A percentile compares a stretch with the other conserved stretches of the same genome.
Conservation (phyloP, 2,888 invertebrate genomes). For the Ypsolopha scabrella region DNA sequence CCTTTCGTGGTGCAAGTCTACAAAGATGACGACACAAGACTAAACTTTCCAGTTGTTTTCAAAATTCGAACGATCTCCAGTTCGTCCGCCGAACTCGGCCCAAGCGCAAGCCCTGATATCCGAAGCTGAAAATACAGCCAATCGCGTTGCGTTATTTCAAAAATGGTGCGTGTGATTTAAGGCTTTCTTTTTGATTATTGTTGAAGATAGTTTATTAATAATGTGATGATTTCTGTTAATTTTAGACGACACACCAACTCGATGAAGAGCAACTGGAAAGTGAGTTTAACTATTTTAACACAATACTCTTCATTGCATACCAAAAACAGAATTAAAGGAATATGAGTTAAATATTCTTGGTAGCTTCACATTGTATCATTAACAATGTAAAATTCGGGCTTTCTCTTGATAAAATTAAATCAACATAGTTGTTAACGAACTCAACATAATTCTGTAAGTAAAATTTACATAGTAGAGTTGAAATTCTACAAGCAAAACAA, state of each 20-base stretch:
- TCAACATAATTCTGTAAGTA: not conserved
- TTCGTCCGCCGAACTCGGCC: constrained; percentile 30
- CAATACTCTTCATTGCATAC: too few relatives aligned
- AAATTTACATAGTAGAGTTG: too few relatives aligned
- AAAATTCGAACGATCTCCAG: constrained; percentile 46
- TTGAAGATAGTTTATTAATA: constrained; percentile 4
- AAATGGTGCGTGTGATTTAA: constrained; percentile 39
- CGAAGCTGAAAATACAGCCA: not conserved
- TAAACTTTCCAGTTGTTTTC: constrained; percentile 12
- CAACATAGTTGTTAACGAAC: not conserved
- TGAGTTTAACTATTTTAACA: constrained; percentile 29
- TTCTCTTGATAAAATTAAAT: not conserved
- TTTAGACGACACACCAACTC: constrained; percentile 37
- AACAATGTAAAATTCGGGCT: too few relatives aligned
- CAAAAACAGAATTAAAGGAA: too few relatives aligned
- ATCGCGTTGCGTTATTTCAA: constrained; percentile 13
- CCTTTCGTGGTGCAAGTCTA: too few relatives aligned
- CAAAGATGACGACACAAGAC: not conserved
- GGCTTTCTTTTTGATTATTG: constrained; percentile 4
- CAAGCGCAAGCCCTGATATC: constrained; percentile 23
- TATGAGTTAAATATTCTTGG: not conserved
- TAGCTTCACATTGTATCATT: not conserved
- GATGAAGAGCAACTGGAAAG: constrained; percentile 65
- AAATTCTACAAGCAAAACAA: too few relatives aligned
- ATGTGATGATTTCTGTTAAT: constrained; percentile 16